Base-by-base conservation (phyloP, 1,140 invertebrate species). In the Drosophila ironensis region DNA sequence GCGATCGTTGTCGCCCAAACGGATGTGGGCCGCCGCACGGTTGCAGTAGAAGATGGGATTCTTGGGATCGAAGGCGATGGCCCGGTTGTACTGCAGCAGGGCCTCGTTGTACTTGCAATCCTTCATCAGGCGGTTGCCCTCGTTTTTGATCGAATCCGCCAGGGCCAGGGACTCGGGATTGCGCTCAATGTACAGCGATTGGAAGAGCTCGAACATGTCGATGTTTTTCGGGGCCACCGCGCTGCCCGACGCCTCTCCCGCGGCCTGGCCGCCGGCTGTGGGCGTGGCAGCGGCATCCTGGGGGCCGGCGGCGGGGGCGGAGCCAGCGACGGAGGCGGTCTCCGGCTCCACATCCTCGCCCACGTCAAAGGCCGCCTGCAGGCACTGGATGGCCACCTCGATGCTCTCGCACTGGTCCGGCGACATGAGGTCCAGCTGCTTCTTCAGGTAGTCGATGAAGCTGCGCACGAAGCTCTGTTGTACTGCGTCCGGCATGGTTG, bases 31-130 rank as follows among this genome's bases (percentile, higher is more conserved):
- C 5, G 97, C 97, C 38, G 97, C 97, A 70, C 98, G 93, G 90
- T 98, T 99, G 88, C 97, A 97, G 90, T 96, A 98, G 90, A 95
- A 98, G n/a, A 98, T 95, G 2, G 97, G 94, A 92, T 98, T 98
- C 50, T 92, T 93, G 7, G 93, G 92, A 89, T 98, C 96, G 27
- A 97, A 90, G 66, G 94, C 92, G 63, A 98, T 96, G 9, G 97
- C 97, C 69, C 94, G 94, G 69, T 95, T 94, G 88, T 98, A 98
- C 84, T 93, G 93, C 4, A 93, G 91, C 12, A 98, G 80, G 3
- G 97, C 97, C 91, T 97, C 96, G 7, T 92, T 91, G 89, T 93
- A 95, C 72, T 94, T 94, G 28, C 95, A 94, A 28, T 92, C 91
- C 87, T 96, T 97, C 95, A 98, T 97, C 3, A 95, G 91, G 47